Percentiles rank a stretch among this genome's conserved stretches.
Evolutionary conservation across 2,113 vertebrate species (phyloP).

Genomic region (Microcebus jonahi): DNA sequence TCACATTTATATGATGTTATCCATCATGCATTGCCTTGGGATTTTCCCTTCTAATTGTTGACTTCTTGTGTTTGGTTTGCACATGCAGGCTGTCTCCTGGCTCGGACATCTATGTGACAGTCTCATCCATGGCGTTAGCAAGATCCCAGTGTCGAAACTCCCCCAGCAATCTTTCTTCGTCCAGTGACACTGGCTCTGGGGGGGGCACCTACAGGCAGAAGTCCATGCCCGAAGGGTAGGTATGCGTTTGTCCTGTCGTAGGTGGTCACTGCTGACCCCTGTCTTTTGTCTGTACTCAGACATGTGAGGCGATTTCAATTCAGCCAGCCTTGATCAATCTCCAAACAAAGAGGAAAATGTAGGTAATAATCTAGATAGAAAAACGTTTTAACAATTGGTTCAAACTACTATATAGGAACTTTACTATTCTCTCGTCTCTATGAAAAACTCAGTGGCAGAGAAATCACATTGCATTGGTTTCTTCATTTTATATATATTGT

Average conservation of each 20-base stretch:
- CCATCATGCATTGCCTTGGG: neutral
- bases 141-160: constrained; percentile 92
- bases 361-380: neutral
- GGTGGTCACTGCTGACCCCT: accelerated
- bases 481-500: neutral
- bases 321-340: neutral
- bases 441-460: neutral
- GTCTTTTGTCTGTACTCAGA: neutral
- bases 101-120: constrained; percentile 94
- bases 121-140: constrained; percentile 93
- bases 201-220: constrained; percentile 94
- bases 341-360: neutral
- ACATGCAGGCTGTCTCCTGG: constrained; percentile 92
- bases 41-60: constrained; percentile 50
- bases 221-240: constrained; percentile 96
- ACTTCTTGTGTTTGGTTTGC: constrained; percentile 66
- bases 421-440: neutral
- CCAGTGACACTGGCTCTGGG: constrained; percentile 90
- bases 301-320: neutral
- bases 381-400: neutral
- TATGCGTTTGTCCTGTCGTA: neutral
- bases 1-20: neutral
- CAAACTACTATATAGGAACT: neutral
- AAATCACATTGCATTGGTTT: neutral
- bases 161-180: constrained; percentile 90